Evolutionary conservation across 2,113 vertebrate genomes (phyloP).

Genomic region (Opisthocomus hoazin): DNA sequence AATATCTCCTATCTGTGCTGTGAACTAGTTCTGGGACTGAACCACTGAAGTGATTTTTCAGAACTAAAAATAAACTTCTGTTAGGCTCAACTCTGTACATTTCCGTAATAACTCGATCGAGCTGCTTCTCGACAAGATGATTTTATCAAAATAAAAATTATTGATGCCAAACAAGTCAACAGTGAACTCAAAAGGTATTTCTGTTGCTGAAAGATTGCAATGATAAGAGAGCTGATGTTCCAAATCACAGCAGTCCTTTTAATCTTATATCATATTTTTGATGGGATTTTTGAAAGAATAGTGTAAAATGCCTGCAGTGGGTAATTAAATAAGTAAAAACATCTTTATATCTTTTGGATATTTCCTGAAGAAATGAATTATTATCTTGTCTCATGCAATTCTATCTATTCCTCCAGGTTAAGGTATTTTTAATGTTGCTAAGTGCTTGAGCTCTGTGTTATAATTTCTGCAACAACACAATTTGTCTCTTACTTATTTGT

Average conservation of each 20-base stretch:
- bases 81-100: background rate
- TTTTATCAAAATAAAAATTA: background rate
- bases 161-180: background rate
- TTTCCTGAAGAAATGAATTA: background rate
- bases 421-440: background rate
- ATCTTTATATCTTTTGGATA: background rate
- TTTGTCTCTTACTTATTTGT: background rate
- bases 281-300: background rate
- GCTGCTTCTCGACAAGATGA: background rate
- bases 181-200: background rate
- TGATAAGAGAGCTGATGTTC: background rate
- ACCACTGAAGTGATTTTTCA: background rate
- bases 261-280: background rate
- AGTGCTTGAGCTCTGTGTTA: background rate
- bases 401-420: background rate
- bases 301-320: background rate
- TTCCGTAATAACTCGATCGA: background rate
- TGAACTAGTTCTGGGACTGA: slow-evolving; percentile 37
- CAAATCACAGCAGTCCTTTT: background rate
- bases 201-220: background rate
- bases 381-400: background rate
- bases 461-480: background rate
- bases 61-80: slow-evolving; percentile 42
- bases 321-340: background rate
- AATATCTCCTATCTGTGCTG: slow-evolving; percentile 3